Percentiles rank a stretch among this genome's conserved stretches.
Conservation (phyloP, 2,797 vertebrate species). For the Remorina albescens region DNA sequence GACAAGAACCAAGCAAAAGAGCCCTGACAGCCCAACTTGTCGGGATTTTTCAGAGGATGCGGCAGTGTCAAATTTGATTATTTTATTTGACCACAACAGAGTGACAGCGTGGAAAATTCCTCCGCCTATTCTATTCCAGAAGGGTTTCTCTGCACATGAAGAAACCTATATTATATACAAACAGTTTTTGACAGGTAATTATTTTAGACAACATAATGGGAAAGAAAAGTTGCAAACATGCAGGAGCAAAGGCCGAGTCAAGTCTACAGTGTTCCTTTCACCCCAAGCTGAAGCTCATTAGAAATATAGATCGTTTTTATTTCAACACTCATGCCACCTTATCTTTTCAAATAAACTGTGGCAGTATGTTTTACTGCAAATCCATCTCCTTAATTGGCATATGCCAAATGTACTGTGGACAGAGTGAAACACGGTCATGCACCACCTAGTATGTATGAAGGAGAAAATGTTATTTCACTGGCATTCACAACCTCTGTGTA, state of each 20-base stretch:
- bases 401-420: slow-evolving; percentile 52
- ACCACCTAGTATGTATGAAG: slow-evolving; percentile 48
- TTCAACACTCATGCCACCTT: slow-evolving; percentile 41
- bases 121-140: slow-evolving; percentile 72
- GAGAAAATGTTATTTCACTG: slow-evolving; percentile 41
- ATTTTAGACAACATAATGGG: slow-evolving; percentile 69
- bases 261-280: slow-evolving; percentile 45
- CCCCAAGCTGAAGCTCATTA: slow-evolving; percentile 42
- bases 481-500: slow-evolving; percentile 21
- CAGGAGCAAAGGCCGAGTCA: slow-evolving; percentile 40
- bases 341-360: slow-evolving; percentile 56
- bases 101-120: slow-evolving; percentile 78
- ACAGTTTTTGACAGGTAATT: slow-evolving; percentile 79
- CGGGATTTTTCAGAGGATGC: slow-evolving; percentile 73
- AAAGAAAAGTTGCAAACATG: slow-evolving; percentile 48
- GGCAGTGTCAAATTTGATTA: slow-evolving; percentile 77
- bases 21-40: slow-evolving; percentile 73
- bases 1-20: slow-evolving; percentile 67
- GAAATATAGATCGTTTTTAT: slow-evolving; percentile 68
- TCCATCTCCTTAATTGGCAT: slow-evolving; percentile 77
- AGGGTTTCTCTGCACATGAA: slow-evolving; percentile 76
- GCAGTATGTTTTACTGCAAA: slow-evolving; percentile 41
- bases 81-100: slow-evolving; percentile 65
- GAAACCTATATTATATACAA: slow-evolving; percentile 74
- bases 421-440: slow-evolving; percentile 62